phyloP scores from a whole-genome alignment of 2,113 vertebrate species.

The Cyphomyrus plagiostoma region DNA sequence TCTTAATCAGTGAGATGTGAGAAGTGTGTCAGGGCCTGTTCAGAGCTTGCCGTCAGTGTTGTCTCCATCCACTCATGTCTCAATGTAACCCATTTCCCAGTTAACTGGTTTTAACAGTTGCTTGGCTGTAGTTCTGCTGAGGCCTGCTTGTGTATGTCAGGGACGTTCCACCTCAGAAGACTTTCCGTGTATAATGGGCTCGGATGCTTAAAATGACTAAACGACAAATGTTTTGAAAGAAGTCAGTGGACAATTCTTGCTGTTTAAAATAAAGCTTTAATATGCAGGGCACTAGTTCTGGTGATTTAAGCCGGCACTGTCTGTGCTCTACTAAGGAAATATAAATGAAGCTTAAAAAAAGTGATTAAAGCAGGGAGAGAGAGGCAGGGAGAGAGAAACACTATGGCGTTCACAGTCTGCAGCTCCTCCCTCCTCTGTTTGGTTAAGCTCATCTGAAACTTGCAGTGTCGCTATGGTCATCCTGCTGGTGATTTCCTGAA shows the following conservation, averaged over 20 bases:
- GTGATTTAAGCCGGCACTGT: background rate
- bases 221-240: background rate
- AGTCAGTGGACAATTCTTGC: background rate
- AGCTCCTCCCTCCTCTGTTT: background rate
- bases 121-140: background rate
- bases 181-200: background rate
- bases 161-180: background rate
- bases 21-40: background rate
- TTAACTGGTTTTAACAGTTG: background rate
- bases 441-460: background rate
- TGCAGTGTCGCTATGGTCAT: background rate
- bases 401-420: background rate
- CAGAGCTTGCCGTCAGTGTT: background rate
- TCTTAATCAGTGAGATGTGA: background rate
- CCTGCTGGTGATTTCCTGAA: background rate
- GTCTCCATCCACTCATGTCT: background rate
- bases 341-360: background rate
- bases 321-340: background rate
- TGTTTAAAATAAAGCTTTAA: background rate
- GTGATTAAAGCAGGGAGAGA: background rate
- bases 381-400: background rate
- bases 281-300: background rate
- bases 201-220: background rate
- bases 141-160: background rate
- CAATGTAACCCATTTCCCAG: background rate